Evolutionary conservation across 2,113 vertebrate genomes (phyloP), one percentile per base, ranked within the genome.

Genomic region (Psilopsiagon aurifrons): DNA sequence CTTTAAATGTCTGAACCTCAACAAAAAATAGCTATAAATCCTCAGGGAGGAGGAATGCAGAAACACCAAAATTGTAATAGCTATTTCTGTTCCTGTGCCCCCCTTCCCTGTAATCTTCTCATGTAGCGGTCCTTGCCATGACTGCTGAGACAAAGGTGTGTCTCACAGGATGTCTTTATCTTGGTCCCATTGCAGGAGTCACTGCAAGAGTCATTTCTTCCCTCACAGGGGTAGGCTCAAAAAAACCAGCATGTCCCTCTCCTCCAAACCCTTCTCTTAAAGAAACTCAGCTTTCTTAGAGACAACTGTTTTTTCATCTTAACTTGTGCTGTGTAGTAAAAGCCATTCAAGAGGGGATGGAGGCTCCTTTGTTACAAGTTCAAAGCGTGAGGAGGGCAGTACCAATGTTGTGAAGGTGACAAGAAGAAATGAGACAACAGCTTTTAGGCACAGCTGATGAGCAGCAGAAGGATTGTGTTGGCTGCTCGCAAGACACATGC

Each of bases 331-430:
- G 0, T 7, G 4, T 16, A 71, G 49, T 43, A 41, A 57, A 66
- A 91, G 49, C 37, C 5, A 0, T 70, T 73, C 2, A 6, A 24
- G 33, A 67, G n/a, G 20, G 4, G 29, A 76, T 33, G 25, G n/a
- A 54, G 37, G 39, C 54, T 77, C 23, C 39, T 37, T n/a, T 82
- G 31, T 49, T 47, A 4, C 0, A 0, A 28, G 41, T 57, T 60
- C 7, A 2, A 7, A 83, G 59, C 23, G 2, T 29, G 39, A 64
- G 67, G 63, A 83, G 55, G 24, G 27, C 23, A 39, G 9, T 19
- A 10, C 44, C 37, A 25, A 1, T 5, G 1, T 4, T 67, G 43
- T 17, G 28, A 17, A 68, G 29, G 39, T 24, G 24, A n/a, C 13
- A 4, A 27, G 46, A 35, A 63, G 82, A 43, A 83, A 43, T 4